Conservation (phyloP, 1,140 invertebrate species). For the Maniola jurtina region DNA sequence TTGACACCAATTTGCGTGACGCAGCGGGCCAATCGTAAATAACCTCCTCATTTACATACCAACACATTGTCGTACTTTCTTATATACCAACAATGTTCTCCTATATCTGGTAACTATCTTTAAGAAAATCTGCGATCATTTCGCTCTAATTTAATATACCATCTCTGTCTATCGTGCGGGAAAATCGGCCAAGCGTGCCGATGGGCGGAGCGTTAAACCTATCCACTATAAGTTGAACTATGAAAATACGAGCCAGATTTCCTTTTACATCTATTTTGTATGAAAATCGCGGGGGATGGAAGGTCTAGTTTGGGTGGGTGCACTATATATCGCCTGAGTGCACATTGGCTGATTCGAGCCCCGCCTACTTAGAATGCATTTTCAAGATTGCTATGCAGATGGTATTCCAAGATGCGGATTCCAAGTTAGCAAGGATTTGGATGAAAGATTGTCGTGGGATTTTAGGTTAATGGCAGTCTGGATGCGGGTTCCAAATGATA, state of each 20-base stretch:
- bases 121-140: slow-evolving; percentile 64
- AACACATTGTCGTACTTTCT: slow-evolving; percentile 57
- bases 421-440: slow-evolving; percentile 53
- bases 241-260: slow-evolving; percentile 46
- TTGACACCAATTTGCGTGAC: slow-evolving; percentile 59
- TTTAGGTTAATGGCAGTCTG: slow-evolving; percentile 64
- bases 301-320: slow-evolving; percentile 49
- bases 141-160: slow-evolving; percentile 60
- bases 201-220: slow-evolving; percentile 60
- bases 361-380: slow-evolving; percentile 74
- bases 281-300: slow-evolving; percentile 34
- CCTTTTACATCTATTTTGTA: slow-evolving; percentile 39
- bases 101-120: slow-evolving; percentile 69
- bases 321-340: slow-evolving; percentile 75
- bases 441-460: slow-evolving; percentile 39
- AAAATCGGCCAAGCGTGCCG: slow-evolving; percentile 61
- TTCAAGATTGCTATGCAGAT: slow-evolving; percentile 75
- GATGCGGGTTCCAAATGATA: slow-evolving; percentile 10
- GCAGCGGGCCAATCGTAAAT: slow-evolving; percentile 55
- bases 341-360: slow-evolving; percentile 72
- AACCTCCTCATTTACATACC: slow-evolving; percentile 70
- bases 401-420: slow-evolving; percentile 54
- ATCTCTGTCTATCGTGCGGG: slow-evolving; percentile 49
- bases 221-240: slow-evolving; percentile 50
- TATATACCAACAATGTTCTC: slow-evolving; percentile 63